These are phyloP conservation scores for Pluvianellus socialis DNA, from an alignment of 2,113 vertebrate genomes.

Conservation along the genomic window DNA sequence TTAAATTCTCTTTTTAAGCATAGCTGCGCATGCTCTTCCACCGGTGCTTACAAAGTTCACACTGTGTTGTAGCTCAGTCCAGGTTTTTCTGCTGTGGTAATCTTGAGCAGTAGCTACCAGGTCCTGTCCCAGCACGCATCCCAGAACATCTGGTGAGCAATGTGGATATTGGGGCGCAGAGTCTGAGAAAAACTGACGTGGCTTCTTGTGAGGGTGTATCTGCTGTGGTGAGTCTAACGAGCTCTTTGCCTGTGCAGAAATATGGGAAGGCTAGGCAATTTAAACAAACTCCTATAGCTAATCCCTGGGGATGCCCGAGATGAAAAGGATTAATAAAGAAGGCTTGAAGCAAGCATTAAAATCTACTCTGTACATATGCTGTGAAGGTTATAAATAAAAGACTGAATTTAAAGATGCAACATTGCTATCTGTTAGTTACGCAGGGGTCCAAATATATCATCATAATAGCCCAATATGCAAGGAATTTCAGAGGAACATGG, in stretches of 20 bases:
- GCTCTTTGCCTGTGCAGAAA: background rate
- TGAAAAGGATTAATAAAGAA: background rate
- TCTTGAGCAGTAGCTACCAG: accelerated
- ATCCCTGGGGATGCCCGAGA: background rate
- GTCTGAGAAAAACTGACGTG: background rate
- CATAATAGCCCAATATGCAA: background rate
- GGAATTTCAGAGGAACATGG: background rate
- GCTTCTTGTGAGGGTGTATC: background rate
- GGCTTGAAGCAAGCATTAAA: background rate
- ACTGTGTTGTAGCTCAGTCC: background rate
- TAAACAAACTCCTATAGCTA: background rate
- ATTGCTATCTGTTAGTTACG: background rate
- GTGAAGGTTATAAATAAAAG: background rate
- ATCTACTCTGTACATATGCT: background rate
- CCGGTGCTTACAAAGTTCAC: background rate
- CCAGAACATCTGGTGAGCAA: background rate
- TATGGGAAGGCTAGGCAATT: background rate
- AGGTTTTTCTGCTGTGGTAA: background rate
- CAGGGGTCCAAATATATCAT: background rate
- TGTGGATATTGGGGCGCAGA: accelerated
- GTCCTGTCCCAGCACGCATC: background rate
- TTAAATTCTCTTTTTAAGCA: background rate
- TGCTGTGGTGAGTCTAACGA: background rate
- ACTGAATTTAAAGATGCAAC: background rate
- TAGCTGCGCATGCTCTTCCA: background rate